Base-by-base conservation (phyloP, 2,888 invertebrate species). In the Brachycybe producta region DNA sequence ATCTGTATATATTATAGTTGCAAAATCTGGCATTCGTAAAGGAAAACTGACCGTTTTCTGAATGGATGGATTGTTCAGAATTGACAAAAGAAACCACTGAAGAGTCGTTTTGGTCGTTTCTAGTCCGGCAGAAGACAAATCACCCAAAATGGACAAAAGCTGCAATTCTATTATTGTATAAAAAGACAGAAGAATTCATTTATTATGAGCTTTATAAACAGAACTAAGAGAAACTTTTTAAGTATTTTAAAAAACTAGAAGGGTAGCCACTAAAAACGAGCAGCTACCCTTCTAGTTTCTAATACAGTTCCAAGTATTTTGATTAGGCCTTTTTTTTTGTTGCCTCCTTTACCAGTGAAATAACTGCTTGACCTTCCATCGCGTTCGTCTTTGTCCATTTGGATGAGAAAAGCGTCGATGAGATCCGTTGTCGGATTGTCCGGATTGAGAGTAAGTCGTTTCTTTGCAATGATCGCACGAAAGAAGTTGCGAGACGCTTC, bases 41-140 rank as follows among this genome's bases (percentile, higher is more conserved):
- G n/a, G n/a, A 5, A 15, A 19, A 17, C 11, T 32, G n/a, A 41
- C 52, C 30, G 36, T 45, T 7, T 21, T 19, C 49, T 82, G 81
- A 60, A 75, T 75, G 1, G 75, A 70, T 2, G 75, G 77, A 65
- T 84, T 66, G 38, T 75, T 68, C 1, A 84, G 81, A 74, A 90
- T 75, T 57, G 78, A 84, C 17, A 88, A 69, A 17, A 87, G 65
- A 60, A 83, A 80, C 90, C 90, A 90, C 24, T 82, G 73, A 27
- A 90, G 62, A 0, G 86, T 84, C 0, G 82, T 77, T 49, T 84
- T 67, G 0, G 86, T 82, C 0, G 88, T 88, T 60, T 90, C 90
- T 44, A 85, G 73, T 4, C 86, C 86, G 13, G 88, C 88, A 0
- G 87, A 86, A 61, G 84, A 84, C 61, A 90, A 70, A 66, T 90